Evolutionary conservation across 2,113 vertebrate genomes (phyloP).

Genomic region (Coryphaenoides rupestris): DNA sequence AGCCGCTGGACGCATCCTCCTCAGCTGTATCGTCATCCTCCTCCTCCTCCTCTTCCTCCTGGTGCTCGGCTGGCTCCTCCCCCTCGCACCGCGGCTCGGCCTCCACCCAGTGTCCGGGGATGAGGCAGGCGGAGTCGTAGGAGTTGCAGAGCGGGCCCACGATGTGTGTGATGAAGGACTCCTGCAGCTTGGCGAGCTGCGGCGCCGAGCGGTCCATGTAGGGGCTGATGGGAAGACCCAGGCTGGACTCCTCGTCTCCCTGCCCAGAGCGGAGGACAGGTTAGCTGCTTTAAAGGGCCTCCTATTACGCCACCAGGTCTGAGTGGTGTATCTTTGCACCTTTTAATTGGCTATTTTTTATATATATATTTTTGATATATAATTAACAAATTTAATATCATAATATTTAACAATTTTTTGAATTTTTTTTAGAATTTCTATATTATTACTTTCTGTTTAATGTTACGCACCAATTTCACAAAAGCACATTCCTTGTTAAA

Average conservation of each 20-base stretch:
- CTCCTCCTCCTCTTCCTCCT: conserved; percentile 68
- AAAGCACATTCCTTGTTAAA: too few relatives aligned
- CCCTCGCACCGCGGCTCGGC: conserved; percentile 75
- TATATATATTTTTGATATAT: too few relatives aligned
- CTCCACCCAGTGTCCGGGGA: conserved; percentile 92
- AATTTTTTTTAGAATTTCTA: too few relatives aligned
- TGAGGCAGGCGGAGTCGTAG: conserved; percentile 88
- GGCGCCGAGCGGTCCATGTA: conserved; percentile 97
- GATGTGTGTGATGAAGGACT: conserved; percentile 98
- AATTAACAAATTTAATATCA: too few relatives aligned
- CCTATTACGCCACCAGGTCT: too few relatives aligned
- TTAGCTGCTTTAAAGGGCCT: too few relatives aligned
- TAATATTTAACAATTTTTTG: too few relatives aligned
- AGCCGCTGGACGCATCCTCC: conserved; percentile 82
- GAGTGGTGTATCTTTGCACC: too few relatives aligned
- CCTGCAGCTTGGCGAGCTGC: conserved; percentile 94
- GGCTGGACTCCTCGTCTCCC: conserved; percentile 94
- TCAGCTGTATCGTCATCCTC: conserved; percentile 66
- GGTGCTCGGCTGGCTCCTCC: conserved; percentile 72
- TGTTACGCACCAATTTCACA: too few relatives aligned
- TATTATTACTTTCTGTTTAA: too few relatives aligned
- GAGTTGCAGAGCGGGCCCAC: conserved; percentile 95
- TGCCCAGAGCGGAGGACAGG: conserved; percentile 43
- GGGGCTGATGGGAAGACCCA: conserved; percentile 92
- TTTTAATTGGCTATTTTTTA: too few relatives aligned